These are phyloP conservation scores for Bicyclus anynana DNA, from an alignment of 1,140 invertebrate genomes.

Conservation along the genomic window DNA sequence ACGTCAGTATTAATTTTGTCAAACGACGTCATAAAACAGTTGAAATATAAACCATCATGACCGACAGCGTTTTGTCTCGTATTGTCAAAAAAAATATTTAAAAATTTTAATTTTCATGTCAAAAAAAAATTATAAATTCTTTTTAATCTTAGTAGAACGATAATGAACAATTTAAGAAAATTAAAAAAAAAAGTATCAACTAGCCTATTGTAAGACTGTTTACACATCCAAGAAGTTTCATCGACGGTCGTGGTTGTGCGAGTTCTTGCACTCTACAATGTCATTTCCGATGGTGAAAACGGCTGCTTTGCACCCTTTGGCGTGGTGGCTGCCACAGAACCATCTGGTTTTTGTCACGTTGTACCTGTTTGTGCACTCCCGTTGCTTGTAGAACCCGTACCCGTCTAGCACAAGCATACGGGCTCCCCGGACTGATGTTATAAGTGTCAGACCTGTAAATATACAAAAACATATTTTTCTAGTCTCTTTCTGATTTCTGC, in stretches of 20 bases:
- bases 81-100: too few relatives aligned
- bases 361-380: constrained; percentile 3
- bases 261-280: constrained; percentile 21
- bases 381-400: constrained; percentile 25
- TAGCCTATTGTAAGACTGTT: too few relatives aligned
- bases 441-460: constrained; percentile 16
- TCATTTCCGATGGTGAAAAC: constrained; percentile 26
- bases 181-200: too few relatives aligned
- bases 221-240: background rate
- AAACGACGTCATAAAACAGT: too few relatives aligned
- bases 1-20: too few relatives aligned
- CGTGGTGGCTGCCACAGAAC: constrained; percentile 36
- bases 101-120: too few relatives aligned
- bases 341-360: constrained; percentile 29
- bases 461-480: background rate
- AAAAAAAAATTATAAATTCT: too few relatives aligned
- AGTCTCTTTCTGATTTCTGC: too few relatives aligned
- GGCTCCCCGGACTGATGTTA: constrained; percentile 20
- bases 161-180: too few relatives aligned
- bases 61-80: too few relatives aligned
- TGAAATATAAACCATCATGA: too few relatives aligned
- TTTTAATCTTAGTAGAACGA: too few relatives aligned
- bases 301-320: constrained; percentile 30
- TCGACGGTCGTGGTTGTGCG: constrained; percentile 21
- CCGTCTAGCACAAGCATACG: constrained; percentile 14